Evolutionary conservation across 1,140 invertebrate species (phyloP).

Genomic region (Penaeus indicus): DNA sequence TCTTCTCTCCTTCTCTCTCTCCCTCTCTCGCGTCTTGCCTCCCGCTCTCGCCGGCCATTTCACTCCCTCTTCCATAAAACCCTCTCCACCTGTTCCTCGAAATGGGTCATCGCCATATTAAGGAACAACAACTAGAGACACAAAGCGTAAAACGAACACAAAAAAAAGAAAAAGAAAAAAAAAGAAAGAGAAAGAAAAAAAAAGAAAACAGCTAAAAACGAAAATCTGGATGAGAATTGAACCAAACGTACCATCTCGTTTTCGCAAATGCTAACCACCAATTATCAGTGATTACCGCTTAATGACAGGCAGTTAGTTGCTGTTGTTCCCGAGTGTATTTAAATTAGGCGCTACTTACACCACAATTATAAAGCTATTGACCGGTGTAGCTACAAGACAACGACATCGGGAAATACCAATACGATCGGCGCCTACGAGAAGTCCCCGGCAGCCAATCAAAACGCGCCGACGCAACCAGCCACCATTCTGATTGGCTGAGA

Average conservation of each 20-base stretch:
- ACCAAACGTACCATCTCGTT: too few species aligned
- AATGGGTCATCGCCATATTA: too few species aligned
- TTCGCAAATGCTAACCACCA: constrained; percentile 7
- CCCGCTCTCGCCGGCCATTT: background rate
- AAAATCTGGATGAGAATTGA: too few species aligned
- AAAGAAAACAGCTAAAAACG: too few species aligned
- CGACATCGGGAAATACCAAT: constrained; percentile 15
- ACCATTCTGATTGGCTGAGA: background rate
- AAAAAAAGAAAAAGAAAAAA: too few species aligned
- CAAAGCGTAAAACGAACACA: too few species aligned
- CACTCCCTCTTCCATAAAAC: too few species aligned
- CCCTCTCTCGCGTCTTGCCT: background rate
- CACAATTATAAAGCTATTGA: constrained; percentile 34
- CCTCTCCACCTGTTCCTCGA: too few species aligned
- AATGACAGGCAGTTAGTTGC: constrained; percentile 16
- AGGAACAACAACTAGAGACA: too few species aligned
- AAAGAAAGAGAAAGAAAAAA: too few species aligned
- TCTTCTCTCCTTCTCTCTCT: background rate
- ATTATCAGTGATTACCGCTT: constrained; percentile 27
- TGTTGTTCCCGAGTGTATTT: constrained; percentile 5
- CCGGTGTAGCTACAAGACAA: constrained; percentile 23
- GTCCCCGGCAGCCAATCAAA: constrained; percentile 11
- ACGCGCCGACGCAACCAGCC: background rate
- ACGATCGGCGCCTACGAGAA: background rate
- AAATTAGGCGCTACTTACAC: constrained; percentile 21